These are phyloP conservation scores for Caenorhabditis inopinata DNA, from an alignment of 1,140 invertebrate genomes.

Conservation along the genomic window DNA sequence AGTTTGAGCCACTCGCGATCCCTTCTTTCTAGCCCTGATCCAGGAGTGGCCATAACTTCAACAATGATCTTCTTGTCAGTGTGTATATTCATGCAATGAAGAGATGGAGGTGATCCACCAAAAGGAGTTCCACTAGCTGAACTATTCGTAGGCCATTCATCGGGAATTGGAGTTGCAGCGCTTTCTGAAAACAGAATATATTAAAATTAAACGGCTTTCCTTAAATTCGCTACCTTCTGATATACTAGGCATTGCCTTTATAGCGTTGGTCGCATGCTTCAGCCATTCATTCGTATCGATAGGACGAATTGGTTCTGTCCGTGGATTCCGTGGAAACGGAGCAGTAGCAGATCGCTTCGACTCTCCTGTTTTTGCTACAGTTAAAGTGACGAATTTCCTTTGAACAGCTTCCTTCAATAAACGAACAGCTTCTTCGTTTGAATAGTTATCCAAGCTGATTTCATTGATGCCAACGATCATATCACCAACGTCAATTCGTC, in stretches of 20 bases:
- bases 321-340: conserved; percentile 49
- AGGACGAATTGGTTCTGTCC: conserved; percentile 63
- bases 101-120: background rate
- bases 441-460: conserved; percentile 66
- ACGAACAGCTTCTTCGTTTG: conserved; percentile 66
- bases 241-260: conserved; percentile 57
- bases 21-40: conserved; percentile 91
- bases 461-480: conserved; percentile 94
- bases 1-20: conserved; percentile 99
- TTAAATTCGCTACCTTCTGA: conserved; percentile 51
- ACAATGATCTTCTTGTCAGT: conserved; percentile 71
- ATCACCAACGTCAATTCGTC: conserved; percentile 85
- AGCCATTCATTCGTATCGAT: conserved; percentile 66
- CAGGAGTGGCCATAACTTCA: conserved; percentile 86
- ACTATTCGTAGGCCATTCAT: conserved; percentile 53
- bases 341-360: conserved; percentile 49
- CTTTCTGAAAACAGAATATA: conserved; percentile 55
- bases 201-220: background rate
- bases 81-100: conserved; percentile 40
- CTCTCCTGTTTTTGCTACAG: conserved; percentile 64
- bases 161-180: conserved; percentile 64
- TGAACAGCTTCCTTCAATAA: conserved; percentile 61
- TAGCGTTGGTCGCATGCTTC: conserved; percentile 65
- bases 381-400: conserved; percentile 63
- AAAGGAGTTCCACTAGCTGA: conserved; percentile 15